Base-by-base conservation (phyloP, 2,888 invertebrate species). In the Eupithecia subfuscata region DNA sequence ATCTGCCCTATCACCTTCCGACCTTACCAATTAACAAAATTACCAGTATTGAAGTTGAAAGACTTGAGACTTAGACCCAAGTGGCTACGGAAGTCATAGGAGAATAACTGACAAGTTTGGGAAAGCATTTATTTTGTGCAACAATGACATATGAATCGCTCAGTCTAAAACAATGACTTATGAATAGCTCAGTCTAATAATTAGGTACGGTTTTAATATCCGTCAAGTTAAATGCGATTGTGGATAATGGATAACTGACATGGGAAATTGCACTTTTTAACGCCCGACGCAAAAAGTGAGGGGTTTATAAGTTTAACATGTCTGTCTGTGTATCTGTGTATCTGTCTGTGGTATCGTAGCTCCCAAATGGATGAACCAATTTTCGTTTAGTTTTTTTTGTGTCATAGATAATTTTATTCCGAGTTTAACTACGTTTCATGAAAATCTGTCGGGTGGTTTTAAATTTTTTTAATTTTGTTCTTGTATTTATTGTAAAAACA, bases 1-100 rank as follows among this genome's bases (percentile, higher is more conserved):
- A 45, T 69, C 70, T 75, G 77, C 73, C 73, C 77, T 73, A 75
- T 77, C 68, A 75, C 77, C 77, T 70, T 37, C 16, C 30, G 56
- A 65, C 73, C 77, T 73, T 73, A 70, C 22, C 16, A 68, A 48
- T 56, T 52, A 69, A 73, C 64, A 75, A 72, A 68, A 43, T 7
- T 22, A 52, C 63, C 43, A 52, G 37, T 64, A 25, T 22, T 22
- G 45, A 70, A 25, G 22, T 56, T 56, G 56, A 56, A 56, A 25
- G 22, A 56, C 56, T 56, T 56, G 18, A n/a, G 18, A n/a, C 48
- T 18, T n/a, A 48, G 45, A 48, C 6, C 18, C 22, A 56, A 56
- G 56, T 56, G 12, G 12, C 60, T 11, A 22, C 12, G 22, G 9
- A 56, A 22, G 22, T 56, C 12, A 9, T 12, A 22, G 60, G 14